phyloP scores from a whole-genome alignment of 2,113 vertebrate genomes.

The Passer montanus region DNA sequence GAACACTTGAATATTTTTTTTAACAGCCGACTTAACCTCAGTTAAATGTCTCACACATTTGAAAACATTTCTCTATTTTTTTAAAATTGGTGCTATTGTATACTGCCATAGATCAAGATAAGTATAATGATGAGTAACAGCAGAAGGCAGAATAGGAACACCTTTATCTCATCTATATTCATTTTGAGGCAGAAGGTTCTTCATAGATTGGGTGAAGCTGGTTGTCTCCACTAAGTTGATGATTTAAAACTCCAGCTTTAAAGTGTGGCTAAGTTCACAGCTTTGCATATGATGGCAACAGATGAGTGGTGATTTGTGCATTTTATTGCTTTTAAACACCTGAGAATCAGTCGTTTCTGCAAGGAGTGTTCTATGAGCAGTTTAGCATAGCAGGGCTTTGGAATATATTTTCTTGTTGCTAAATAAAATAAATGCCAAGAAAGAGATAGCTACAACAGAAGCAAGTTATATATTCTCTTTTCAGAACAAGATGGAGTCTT shows the following conservation, averaged over 20 bases:
- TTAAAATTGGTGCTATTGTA: not conserved
- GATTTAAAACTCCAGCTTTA: not conserved
- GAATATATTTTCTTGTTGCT: not conserved
- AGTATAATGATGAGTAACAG: not conserved
- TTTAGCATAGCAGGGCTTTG: not conserved
- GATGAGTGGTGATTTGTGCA: fast-evolving
- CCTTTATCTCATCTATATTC: not conserved
- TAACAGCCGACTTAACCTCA: not conserved
- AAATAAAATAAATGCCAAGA: not conserved
- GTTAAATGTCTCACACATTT: not conserved
- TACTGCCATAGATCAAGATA: not conserved
- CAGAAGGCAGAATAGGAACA: not conserved
- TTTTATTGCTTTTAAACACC: not conserved
- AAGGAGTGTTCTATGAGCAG: not conserved
- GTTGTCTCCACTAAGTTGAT: not conserved
- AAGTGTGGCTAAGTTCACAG: not conserved
- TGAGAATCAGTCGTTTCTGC: not conserved
- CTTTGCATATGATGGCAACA: not conserved
- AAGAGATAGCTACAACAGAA: not conserved
- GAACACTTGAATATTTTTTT: not conserved
- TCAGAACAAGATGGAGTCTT: not conserved
- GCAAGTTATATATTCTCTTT: not conserved
- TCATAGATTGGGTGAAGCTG: not conserved
- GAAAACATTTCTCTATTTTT: not conserved
- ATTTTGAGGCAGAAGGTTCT: not conserved